Evolutionary conservation across 2,888 invertebrate species (phyloP).

Genomic region (Hypsopygia costalis): DNA sequence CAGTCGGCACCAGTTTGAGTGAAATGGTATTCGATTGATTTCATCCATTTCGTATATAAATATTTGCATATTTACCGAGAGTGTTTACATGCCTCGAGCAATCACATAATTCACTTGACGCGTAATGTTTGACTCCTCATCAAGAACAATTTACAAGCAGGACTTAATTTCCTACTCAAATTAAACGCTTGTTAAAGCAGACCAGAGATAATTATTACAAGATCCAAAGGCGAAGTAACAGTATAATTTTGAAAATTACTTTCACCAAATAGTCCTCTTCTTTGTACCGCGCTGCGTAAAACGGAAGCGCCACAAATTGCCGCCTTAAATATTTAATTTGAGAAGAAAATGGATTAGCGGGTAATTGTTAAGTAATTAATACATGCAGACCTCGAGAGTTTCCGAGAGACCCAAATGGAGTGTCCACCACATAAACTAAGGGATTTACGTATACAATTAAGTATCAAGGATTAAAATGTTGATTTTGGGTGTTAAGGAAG

Average conservation of each 20-base stretch:
- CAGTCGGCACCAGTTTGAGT: background rate
- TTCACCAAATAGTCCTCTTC: constrained; percentile 61
- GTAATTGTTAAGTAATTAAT: constrained; percentile 54
- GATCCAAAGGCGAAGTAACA: constrained; percentile 68
- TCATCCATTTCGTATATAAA: background rate
- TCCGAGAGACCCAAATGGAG: constrained; percentile 26
- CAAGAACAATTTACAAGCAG: constrained; percentile 47
- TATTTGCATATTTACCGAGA: background rate
- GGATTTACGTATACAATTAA: constrained; percentile 43
- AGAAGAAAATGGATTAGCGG: constrained; percentile 63
- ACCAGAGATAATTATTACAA: constrained; percentile 70
- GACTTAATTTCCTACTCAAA: constrained; percentile 60
- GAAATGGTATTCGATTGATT: constrained; percentile 18
- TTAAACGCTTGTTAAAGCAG: constrained; percentile 68
- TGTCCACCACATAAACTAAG: constrained; percentile 28
- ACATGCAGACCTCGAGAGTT: constrained; percentile 29
- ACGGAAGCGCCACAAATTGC: constrained; percentile 69
- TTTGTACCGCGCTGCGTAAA: constrained; percentile 54
- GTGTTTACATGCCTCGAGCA: constrained; percentile 14
- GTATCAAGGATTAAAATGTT: constrained; percentile 52
- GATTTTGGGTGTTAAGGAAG: constrained; percentile 65
- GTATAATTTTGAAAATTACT: constrained; percentile 71
- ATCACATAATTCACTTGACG: constrained; percentile 34
- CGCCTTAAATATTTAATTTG: constrained; percentile 68
- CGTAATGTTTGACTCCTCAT: constrained; percentile 38